Evolutionary conservation across 2,797 vertebrate species (phyloP).

Genomic region (Malurus splendens): DNA sequence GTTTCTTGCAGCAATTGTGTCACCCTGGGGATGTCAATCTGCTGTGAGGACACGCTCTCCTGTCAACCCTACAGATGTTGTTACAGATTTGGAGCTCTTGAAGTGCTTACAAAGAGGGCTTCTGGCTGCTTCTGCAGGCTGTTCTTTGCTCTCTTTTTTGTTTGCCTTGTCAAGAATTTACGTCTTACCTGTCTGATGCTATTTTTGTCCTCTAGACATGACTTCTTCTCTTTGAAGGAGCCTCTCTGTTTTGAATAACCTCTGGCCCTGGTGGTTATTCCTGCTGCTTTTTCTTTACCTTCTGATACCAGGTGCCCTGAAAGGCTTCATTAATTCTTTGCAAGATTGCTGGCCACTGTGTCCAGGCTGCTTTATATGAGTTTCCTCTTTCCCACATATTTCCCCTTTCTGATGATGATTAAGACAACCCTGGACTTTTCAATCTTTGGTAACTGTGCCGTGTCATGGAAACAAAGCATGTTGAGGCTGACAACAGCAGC

Average conservation of each 20-base stretch:
- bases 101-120: not conserved
- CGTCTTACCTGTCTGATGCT: not conserved
- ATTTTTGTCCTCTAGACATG: not conserved
- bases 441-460: not conserved
- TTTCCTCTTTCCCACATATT: not conserved
- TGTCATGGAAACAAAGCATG: not conserved
- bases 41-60: rapidly evolving
- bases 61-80: rapidly evolving
- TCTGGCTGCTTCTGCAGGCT: not conserved
- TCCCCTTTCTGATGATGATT: not conserved
- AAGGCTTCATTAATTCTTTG: not conserved
- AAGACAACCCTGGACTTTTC: not conserved
- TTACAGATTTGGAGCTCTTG: not conserved
- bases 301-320: not conserved
- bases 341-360: not conserved
- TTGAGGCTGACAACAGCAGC: not conserved
- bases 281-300: not conserved
- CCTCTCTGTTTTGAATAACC: not conserved
- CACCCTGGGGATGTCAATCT: rapidly evolving
- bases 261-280: not conserved
- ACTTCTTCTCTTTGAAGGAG: not conserved
- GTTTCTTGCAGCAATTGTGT: rapidly evolving
- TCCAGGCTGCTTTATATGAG: not conserved
- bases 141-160: not conserved
- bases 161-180: not conserved